Percentiles rank a stretch among this genome's conserved stretches.
Conservation (phyloP, 1,140 invertebrate species). For the Papilio polytes region DNA sequence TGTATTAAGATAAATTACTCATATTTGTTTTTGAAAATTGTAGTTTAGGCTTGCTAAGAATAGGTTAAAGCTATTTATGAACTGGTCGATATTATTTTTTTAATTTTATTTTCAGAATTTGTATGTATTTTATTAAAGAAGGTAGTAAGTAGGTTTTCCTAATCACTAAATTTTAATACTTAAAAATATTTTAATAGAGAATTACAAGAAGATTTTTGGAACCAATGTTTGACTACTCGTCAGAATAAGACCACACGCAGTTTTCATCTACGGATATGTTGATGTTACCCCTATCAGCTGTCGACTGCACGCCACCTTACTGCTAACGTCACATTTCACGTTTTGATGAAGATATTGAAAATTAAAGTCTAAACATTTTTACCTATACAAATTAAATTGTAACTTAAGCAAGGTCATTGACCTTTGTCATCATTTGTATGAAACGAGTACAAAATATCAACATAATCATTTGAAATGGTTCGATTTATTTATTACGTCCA, state of each 20-base stretch:
- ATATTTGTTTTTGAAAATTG: not conserved
- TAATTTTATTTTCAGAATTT: not conserved
- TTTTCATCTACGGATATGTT: constrained; percentile 46
- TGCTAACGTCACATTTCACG: constrained; percentile 66
- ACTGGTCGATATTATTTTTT: too few relatives aligned
- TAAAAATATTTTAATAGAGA: not conserved
- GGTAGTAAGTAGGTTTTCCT: too few relatives aligned
- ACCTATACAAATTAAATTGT: not conserved
- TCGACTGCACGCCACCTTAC: constrained; percentile 71
- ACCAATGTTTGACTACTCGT: not conserved
- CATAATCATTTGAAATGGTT: too few relatives aligned
- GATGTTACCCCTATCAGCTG: constrained; percentile 75
- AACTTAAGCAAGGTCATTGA: not conserved
- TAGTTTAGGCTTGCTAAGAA: not conserved
- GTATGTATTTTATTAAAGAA: not conserved
- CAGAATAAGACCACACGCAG: constrained; percentile 43
- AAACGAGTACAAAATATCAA: not conserved
- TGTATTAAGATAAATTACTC: not conserved
- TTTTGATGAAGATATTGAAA: constrained; percentile 49
- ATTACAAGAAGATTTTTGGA: not conserved
- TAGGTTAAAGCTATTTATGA: not conserved
- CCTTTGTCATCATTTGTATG: not conserved
- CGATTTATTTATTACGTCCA: too few relatives aligned
- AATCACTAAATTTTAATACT: not conserved
- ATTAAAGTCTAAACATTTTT: not conserved